Conservation (phyloP, 2,888 invertebrate genomes). For the Therioaphis trifolii region DNA sequence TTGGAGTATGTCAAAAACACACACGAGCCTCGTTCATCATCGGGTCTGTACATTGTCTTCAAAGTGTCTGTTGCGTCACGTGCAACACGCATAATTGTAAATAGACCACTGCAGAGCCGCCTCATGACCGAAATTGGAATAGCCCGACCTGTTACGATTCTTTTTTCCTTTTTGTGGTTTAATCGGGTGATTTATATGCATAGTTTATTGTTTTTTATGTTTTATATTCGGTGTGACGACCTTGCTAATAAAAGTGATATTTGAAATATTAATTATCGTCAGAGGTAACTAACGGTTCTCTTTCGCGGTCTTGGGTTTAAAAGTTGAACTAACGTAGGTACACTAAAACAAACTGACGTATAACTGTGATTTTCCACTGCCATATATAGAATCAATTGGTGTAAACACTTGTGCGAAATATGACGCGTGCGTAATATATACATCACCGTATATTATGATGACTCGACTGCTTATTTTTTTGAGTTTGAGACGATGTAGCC, state of each 20-base stretch:
- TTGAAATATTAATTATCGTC: conserved; percentile 33
- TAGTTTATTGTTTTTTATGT: neutral
- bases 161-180: conserved; percentile 49
- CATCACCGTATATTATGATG: too few relatives aligned
- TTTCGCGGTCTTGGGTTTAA: neutral
- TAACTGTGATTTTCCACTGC: too few relatives aligned
- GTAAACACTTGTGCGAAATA: too few relatives aligned
- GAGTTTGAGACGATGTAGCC: too few relatives aligned
- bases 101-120: conserved; percentile 24
- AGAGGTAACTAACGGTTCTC: neutral
- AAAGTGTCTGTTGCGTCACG: conserved; percentile 32
- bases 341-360: too few relatives aligned
- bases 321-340: too few relatives aligned
- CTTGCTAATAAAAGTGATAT: conserved; percentile 43
- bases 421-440: too few relatives aligned
- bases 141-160: conserved; percentile 41
- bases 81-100: neutral
- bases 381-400: too few relatives aligned
- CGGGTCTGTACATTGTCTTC: conserved; percentile 16
- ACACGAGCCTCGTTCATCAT: conserved; percentile 53
- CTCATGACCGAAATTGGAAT: conserved; percentile 57
- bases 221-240: conserved; percentile 8
- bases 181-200: conserved; percentile 53
- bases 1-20: conserved; percentile 43
- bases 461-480: too few relatives aligned